Base-by-base conservation (phyloP, 2,113 vertebrate species). In the Ammospiza nelsoni region DNA sequence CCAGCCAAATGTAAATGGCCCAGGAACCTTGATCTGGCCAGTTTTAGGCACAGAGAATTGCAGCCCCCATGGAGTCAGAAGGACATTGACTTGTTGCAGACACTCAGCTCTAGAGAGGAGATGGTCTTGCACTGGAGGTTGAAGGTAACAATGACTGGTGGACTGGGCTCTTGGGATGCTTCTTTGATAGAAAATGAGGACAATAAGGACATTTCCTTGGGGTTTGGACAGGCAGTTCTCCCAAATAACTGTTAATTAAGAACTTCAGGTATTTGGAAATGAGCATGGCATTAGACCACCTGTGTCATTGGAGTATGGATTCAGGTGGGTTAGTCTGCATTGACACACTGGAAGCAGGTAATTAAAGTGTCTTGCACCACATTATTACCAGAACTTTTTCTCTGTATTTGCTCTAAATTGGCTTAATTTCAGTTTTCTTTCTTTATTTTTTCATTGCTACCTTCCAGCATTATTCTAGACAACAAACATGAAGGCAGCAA, bases 1-100 rank as follows among this genome's bases (percentile, higher is more conserved):
- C 55, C 75, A 71, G 0, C 22, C 31, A 3, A 8, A 15, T 11
- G 7, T 2, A 17, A 41, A 21, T 13, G 44, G 29, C 8, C 1
- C 18, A 37, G 57, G 52, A 89, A 52, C 85, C 78, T 84, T 39
- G 43, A 15, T 31, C 22, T 61, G 52, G 33, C 27, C 23, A 3
- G 48, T 22, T 58, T 23, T n/a, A 43, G 68, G 49, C 59, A 7
- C 28, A 28, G 62, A 35, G 37, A 41, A 67, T 3, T 20, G 39
- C 46, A 55, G 13, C 7, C 51, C 22, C 4, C n/a, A 0, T 29
- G 61, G 28, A 49, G 15, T 13, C 22, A 29, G 43, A 67, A 31
- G 31, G n/a, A 11, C 43, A 1, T 0, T 24, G 71, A 22, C 81
- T 73, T 29, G 43, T 11, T 51, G 62, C 11, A 49, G 35, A 24